phyloP scores from a whole-genome alignment of 1,140 invertebrate genomes.

The Halotydeus destructor region DNA sequence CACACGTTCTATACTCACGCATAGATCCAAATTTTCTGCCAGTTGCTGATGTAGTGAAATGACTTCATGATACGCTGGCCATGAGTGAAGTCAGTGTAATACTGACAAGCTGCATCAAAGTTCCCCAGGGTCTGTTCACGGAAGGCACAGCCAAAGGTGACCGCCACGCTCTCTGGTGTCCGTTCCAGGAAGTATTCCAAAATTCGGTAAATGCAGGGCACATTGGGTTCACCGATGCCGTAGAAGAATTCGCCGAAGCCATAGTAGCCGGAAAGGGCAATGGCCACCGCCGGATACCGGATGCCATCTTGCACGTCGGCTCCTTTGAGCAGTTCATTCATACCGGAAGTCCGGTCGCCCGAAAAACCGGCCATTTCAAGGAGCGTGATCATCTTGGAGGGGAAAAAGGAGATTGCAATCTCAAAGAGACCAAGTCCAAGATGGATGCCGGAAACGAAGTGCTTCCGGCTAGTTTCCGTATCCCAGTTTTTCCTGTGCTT shows the following conservation, averaged over 20 bases:
- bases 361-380: conserved; percentile 87
- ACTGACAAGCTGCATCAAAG: conserved; percentile 1
- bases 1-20: too few relatives aligned
- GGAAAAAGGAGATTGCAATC: conserved; percentile 47
- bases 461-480: conserved; percentile 33
- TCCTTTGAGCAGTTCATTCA: conserved; percentile 48
- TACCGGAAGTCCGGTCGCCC: conserved; percentile 58
- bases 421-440: conserved; percentile 88
- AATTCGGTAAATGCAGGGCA: conserved; percentile 48
- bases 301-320: conserved; percentile 44
- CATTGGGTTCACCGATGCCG: conserved; percentile 50
- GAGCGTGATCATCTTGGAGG: conserved; percentile 57
- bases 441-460: conserved; percentile 79
- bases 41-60: conserved; percentile 1
- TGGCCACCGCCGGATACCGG: conserved; percentile 58
- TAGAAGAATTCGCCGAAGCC: conserved; percentile 60
- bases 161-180: not conserved
- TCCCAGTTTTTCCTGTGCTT: conserved; percentile 48
- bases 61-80: not conserved
- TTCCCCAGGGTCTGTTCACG: conserved; percentile 3
- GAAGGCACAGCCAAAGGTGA: conserved; percentile 1
- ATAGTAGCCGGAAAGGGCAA: conserved; percentile 62
- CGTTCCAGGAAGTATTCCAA: conserved; percentile 33
- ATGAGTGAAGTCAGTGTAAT: conserved; percentile 1
- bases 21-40: conserved; percentile 5